Evolutionary conservation across 2,113 vertebrate species (phyloP).

Genomic region (Perca fluviatilis): DNA sequence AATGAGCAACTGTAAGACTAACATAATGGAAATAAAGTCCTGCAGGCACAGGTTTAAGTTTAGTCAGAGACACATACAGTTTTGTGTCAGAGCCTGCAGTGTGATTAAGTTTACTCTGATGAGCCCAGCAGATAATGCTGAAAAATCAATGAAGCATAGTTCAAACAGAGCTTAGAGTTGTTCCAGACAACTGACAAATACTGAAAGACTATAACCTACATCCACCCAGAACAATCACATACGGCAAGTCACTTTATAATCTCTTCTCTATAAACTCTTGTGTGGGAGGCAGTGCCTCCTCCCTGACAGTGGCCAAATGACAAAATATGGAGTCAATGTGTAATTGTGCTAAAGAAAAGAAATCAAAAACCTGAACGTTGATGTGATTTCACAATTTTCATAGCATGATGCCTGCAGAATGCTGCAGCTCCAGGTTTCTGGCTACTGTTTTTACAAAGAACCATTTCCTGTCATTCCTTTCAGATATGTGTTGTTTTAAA

Average conservation of each 20-base stretch:
- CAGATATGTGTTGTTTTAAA: neutral
- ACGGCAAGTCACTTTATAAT: neutral
- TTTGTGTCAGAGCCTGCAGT: neutral
- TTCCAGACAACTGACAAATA: neutral
- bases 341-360: neutral
- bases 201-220: neutral
- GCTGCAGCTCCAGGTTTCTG: neutral
- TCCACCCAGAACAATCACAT: neutral
- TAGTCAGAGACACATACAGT: neutral
- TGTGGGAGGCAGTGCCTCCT: neutral
- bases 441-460: neutral
- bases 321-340: neutral
- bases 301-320: neutral
- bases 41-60: neutral
- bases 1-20: neutral
- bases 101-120: neutral
- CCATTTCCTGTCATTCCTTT: neutral
- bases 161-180: neutral
- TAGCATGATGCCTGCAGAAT: neutral
- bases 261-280: neutral
- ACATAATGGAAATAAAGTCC: neutral
- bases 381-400: neutral
- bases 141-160: neutral
- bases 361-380: neutral
- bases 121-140: neutral